A percentile compares a stretch with the other conserved stretches of the same genome.
phyloP scores from a whole-genome alignment of 2,113 vertebrate genomes.

The Solenodon paradoxus region DNA sequence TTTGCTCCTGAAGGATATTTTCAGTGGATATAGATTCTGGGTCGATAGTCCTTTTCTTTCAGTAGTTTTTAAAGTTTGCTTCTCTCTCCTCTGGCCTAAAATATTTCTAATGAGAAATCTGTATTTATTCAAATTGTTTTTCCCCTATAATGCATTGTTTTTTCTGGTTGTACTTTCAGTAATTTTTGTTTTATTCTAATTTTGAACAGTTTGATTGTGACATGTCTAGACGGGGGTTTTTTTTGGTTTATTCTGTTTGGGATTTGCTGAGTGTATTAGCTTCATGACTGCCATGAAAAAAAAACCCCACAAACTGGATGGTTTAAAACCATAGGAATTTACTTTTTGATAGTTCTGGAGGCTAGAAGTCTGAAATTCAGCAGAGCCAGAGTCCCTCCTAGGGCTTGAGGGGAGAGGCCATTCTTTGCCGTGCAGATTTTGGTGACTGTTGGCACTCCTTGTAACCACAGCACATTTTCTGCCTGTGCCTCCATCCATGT shows the following conservation, averaged over 20 bases:
- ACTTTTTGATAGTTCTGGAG: neutral
- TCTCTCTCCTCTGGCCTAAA: neutral
- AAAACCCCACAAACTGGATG: neutral
- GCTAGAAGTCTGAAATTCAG: neutral
- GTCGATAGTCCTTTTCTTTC: neutral
- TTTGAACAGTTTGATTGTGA: neutral
- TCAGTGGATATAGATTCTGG: neutral
- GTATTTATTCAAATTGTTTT: neutral
- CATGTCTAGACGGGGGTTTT: neutral
- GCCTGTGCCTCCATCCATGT: neutral
- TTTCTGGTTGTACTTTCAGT: neutral
- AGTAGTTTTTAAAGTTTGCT: neutral
- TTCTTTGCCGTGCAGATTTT: neutral
- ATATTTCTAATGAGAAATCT: neutral
- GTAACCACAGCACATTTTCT: neutral
- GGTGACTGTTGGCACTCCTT: neutral
- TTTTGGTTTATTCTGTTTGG: neutral
- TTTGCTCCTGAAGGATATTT: neutral
- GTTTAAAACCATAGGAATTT: constrained; percentile 41
- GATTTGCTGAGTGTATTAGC: neutral
- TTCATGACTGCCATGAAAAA: neutral
- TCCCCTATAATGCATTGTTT: neutral
- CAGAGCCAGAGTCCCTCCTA: neutral
- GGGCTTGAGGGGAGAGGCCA: neutral
- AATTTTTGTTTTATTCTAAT: neutral